Evolutionary conservation across 2,888 invertebrate genomes (phyloP).

Genomic region (Melinaea marsaeus): DNA sequence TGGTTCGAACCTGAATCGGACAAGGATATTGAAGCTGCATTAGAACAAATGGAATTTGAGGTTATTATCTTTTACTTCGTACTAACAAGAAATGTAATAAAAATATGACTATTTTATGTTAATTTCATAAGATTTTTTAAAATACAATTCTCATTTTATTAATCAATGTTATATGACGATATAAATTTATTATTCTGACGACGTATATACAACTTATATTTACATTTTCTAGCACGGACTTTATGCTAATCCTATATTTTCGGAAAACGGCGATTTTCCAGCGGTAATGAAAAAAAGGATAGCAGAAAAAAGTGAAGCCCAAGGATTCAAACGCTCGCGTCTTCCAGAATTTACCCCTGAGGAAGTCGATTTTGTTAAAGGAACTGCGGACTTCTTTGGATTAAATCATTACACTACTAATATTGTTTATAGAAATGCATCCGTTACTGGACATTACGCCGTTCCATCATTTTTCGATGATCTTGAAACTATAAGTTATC

Average conservation of each 20-base stretch:
- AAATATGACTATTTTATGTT: no score
- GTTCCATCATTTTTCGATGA: constrained; percentile 38
- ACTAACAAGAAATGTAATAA: not conserved
- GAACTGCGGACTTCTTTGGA: constrained; percentile 52
- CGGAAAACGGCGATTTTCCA: constrained; percentile 78
- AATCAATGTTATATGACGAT: no score
- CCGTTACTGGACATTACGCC: constrained; percentile 20
- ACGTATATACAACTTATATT: not conserved
- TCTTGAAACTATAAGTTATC: constrained; percentile 26
- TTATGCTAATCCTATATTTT: constrained; percentile 79
- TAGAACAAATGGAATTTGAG: constrained; percentile 54
- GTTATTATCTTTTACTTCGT: constrained; percentile 16
- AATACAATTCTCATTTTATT: no score
- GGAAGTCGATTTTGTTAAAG: constrained; percentile 47
- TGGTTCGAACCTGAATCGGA: constrained; percentile 68
- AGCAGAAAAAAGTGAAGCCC: constrained; percentile 66
- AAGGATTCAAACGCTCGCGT: constrained; percentile 57
- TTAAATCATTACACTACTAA: constrained; percentile 80
- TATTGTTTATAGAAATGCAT: constrained; percentile 36
- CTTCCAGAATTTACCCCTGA: constrained; percentile 60
- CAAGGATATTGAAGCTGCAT: constrained; percentile 57
- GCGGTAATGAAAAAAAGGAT: constrained; percentile 75
- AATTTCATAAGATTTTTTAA: no score
- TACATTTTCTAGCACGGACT: constrained; percentile 63
- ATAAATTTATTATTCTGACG: no score